A percentile compares a stretch with the other conserved stretches of the same genome.
Evolutionary conservation across 1,140 invertebrate species (phyloP).

Genomic region (Caligus rogercresseyi): DNA sequence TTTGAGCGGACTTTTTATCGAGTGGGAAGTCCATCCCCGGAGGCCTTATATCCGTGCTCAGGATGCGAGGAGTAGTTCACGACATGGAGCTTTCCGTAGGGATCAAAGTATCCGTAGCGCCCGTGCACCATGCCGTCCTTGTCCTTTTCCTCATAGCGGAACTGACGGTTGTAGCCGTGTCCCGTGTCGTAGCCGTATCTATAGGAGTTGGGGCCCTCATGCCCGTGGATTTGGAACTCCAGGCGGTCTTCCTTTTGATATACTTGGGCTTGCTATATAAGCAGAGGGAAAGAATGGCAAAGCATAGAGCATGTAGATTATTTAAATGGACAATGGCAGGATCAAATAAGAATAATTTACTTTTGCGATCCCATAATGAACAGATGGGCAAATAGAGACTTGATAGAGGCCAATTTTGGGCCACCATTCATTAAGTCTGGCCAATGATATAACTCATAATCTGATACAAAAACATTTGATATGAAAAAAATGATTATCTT

Average conservation of each 20-base stretch:
- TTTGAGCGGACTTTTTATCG: too few relatives aligned
- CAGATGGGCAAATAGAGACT: too few relatives aligned
- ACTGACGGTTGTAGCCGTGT: conserved; percentile 58
- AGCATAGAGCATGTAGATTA: too few relatives aligned
- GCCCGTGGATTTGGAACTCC: conserved; percentile 41
- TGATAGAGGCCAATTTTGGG: too few relatives aligned
- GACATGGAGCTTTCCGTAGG: conserved; percentile 51
- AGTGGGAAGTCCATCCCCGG: conserved; percentile 19
- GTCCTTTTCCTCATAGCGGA: conserved; percentile 57
- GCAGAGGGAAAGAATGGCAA: too few relatives aligned
- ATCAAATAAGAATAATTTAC: too few relatives aligned
- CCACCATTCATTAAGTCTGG: too few relatives aligned
- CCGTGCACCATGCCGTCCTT: conserved; percentile 55
- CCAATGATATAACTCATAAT: too few relatives aligned
- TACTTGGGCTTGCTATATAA: background rate
- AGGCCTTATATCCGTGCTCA: conserved; percentile 39
- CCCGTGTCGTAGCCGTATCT: conserved; percentile 72
- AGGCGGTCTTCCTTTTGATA: conserved; percentile 22
- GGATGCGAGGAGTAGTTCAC: conserved; percentile 57
- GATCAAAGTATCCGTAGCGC: conserved; percentile 63
- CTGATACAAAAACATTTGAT: too few relatives aligned
- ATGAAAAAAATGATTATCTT: too few relatives aligned
- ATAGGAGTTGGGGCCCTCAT: conserved; percentile 60
- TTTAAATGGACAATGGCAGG: too few relatives aligned
- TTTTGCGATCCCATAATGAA: too few relatives aligned